phyloP scores from a whole-genome alignment of 2,113 vertebrate species.

The Trinectes maculatus region DNA sequence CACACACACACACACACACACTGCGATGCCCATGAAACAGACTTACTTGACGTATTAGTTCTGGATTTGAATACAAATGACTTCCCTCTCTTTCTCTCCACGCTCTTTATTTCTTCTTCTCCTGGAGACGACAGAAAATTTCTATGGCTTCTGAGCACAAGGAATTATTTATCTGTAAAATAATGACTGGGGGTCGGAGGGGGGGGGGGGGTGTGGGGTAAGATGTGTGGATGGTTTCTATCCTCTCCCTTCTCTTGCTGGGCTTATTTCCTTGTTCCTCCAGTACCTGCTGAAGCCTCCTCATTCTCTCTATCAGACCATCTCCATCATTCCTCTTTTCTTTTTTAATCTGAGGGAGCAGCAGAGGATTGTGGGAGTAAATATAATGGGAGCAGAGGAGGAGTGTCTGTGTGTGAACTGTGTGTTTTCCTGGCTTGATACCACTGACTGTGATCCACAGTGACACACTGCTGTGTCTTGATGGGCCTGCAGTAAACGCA shows the following conservation, averaged over 20 bases:
- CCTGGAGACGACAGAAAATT: conserved; percentile 15
- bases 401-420: conserved; percentile 32
- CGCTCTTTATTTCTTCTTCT: conserved; percentile 14
- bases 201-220: conserved; percentile 19
- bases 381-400: conserved; percentile 43
- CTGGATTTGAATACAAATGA: conserved; percentile 75
- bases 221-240: conserved; percentile 16
- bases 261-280: conserved; percentile 8
- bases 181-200: conserved; percentile 15
- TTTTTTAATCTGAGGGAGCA: conserved; percentile 8
- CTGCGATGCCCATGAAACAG: conserved; percentile 59
- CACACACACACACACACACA: conserved; percentile 7
- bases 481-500: conserved; percentile 54
- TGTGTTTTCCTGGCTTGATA: conserved; percentile 55
- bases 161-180: conserved; percentile 50
- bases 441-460: conserved; percentile 62
- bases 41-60: conserved; percentile 70
- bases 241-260: not conserved
- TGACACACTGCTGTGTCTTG: conserved; percentile 67
- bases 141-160: conserved; percentile 22
- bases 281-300: conserved; percentile 17
- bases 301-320: not conserved
- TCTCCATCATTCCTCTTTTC: conserved; percentile 10
- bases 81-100: conserved; percentile 14
- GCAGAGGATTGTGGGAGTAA: conserved; percentile 40